Base-by-base conservation (phyloP, 2,888 invertebrate species). In the Sphaerophoria rueppellii region DNA sequence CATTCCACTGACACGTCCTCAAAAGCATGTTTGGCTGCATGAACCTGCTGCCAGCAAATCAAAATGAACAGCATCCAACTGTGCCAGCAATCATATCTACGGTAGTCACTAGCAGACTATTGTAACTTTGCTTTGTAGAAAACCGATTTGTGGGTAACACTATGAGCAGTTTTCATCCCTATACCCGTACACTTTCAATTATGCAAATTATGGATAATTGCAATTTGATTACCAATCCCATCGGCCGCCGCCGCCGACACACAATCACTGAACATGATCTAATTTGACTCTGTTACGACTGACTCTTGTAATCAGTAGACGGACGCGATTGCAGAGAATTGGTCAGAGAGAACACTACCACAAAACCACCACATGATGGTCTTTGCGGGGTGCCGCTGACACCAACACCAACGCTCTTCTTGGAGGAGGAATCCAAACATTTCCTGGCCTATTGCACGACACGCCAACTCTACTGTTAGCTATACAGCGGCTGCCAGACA, bases 151-250 rank as follows among this genome's bases (percentile, higher is more conserved):
- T 35, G 14, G 50, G 50, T 50, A 50, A 50, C 35, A 37, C 14
- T 4, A 52, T 37, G 37, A 24, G n/a, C 52, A 52, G 16, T 4
- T 5, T 63, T 11, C 9, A 37, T 6, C 16, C 16, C 37, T 40
- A 43, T 2, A 14, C n/a, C 12, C 34, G 37, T 58, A 16, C 71
- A 74, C 71, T 71, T 83, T 83, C 80, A 80, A 83, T 83, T 83
- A 80, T 83, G 71, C 75, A 83, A 83, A 83, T 83, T 83, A 80
- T 80, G 78, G 83, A 76, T 72, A 80, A 83, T 83, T 83, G 65
- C 75, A 60, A 52, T 83, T 83, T 76, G 83, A 80, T 80, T 75
- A 80, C 80, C 55, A 60, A 71, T 65, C 79, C 55, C 70, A 74
- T 55, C 52, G 69, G 50, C 50, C n/a, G 48, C 61, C 43, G 46